phyloP scores from a whole-genome alignment of 1,140 invertebrate genomes.

The Monochamus saltuarius region DNA sequence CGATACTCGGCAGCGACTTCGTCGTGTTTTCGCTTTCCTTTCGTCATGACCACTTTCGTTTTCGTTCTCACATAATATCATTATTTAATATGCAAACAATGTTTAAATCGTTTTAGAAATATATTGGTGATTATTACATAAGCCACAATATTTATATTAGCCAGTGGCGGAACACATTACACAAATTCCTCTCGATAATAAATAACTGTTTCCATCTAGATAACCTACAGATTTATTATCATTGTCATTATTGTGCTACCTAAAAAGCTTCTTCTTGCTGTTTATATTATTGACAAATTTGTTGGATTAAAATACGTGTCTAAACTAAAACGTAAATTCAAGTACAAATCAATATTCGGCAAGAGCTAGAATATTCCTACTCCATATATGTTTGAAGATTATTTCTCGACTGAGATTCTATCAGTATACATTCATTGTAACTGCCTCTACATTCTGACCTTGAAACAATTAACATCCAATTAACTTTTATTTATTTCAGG shows the following conservation, averaged over 20 bases:
- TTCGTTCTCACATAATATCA: constrained; percentile 33
- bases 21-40: constrained; percentile 28
- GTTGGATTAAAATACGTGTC: no score
- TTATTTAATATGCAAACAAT: constrained; percentile 30
- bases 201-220: no score
- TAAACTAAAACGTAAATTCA: no score
- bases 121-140: constrained; percentile 15
- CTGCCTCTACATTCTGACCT: constrained; percentile 5
- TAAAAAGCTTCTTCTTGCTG: no score
- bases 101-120: constrained; percentile 15
- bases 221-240: no score
- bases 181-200: no score
- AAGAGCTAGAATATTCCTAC: no score
- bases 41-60: constrained; percentile 29
- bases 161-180: constrained; percentile 7
- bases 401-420: no score
- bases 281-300: no score
- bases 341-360: no score
- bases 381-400: no score
- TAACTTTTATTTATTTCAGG: constrained; percentile 54
- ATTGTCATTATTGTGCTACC: no score
- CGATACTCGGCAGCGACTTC: constrained; percentile 11
- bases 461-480: constrained; percentile 11
- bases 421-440: not conserved
- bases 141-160: constrained; percentile 12